Conservation (phyloP, 92 coral and sea anemone genomes). For the Zoanthus solanderi region DNA sequence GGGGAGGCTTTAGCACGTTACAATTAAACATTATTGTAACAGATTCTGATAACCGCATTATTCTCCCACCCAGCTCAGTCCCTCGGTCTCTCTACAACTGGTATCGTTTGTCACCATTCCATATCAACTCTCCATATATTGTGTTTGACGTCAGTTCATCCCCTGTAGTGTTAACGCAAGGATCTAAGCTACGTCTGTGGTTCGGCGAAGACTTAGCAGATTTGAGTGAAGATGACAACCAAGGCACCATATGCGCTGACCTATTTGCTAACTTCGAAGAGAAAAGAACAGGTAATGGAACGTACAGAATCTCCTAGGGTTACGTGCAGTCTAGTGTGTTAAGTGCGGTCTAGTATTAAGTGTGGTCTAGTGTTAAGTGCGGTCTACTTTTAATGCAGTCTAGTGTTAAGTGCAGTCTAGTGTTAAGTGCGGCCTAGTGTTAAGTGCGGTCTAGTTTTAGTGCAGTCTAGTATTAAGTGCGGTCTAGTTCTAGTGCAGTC, state of each 20-base stretch:
- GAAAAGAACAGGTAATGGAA: neutral
- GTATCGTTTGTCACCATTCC: neutral
- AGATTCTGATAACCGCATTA: neutral
- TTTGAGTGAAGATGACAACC: neutral
- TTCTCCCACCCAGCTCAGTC: slow-evolving; percentile 7
- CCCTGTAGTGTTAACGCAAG: neutral
- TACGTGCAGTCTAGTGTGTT: too few relatives aligned
- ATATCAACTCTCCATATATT: neutral
- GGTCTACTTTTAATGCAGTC: too few relatives aligned
- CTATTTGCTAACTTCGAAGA: slow-evolving; percentile 18
- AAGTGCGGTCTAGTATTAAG: too few relatives aligned
- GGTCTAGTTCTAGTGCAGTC: too few relatives aligned
- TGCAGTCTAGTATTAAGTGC: too few relatives aligned
- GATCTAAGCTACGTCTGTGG: slow-evolving; percentile 15
- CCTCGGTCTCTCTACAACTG: neutral
- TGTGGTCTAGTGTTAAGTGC: too few relatives aligned
- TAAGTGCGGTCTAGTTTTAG: too few relatives aligned
- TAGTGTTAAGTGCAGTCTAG: too few relatives aligned
- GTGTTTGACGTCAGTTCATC: neutral
- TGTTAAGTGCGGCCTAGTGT: too few relatives aligned
- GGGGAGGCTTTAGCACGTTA: neutral
- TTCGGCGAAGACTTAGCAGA: slow-evolving; percentile 14
- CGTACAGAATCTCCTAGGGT: too few relatives aligned
- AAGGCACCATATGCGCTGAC: slow-evolving; percentile 1
- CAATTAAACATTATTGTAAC: neutral